Conservation (phyloP, 2,888 invertebrate genomes). For the Sminthurinus aureus region DNA sequence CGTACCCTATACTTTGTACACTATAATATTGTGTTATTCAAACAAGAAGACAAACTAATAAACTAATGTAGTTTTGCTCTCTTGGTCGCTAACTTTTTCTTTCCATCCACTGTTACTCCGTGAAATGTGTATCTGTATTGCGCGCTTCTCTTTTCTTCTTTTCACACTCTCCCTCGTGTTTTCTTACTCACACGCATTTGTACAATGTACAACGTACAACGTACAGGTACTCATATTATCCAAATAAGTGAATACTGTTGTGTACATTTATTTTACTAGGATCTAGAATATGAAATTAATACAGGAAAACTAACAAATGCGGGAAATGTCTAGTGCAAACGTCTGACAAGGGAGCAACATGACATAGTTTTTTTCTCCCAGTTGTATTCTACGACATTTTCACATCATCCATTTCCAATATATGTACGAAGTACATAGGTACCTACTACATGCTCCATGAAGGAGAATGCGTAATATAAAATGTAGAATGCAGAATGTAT, state of each 20-base stretch:
- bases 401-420: too few relatives aligned
- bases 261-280: background rate
- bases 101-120: too few relatives aligned
- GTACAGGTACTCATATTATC: background rate
- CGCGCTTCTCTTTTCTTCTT: background rate
- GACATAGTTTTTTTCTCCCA: constrained; percentile 18
- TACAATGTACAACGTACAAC: background rate
- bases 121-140: too few relatives aligned
- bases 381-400: background rate
- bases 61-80: too few relatives aligned
- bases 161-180: background rate
- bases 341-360: constrained; percentile 28
- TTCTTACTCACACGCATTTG: background rate
- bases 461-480: too few relatives aligned
- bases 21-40: background rate
- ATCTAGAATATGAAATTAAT: background rate
- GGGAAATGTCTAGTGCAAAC: background rate
- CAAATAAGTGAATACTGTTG: background rate
- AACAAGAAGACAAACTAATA: background rate
- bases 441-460: too few relatives aligned
- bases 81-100: too few relatives aligned
- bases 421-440: too few relatives aligned
- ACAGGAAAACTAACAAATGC: background rate
- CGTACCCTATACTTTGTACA: background rate
- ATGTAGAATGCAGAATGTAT: too few relatives aligned